Evolutionary conservation across 1,140 invertebrate species (phyloP), one percentile per base, ranked within the genome.

Genomic region (Anastatus disparis): DNA sequence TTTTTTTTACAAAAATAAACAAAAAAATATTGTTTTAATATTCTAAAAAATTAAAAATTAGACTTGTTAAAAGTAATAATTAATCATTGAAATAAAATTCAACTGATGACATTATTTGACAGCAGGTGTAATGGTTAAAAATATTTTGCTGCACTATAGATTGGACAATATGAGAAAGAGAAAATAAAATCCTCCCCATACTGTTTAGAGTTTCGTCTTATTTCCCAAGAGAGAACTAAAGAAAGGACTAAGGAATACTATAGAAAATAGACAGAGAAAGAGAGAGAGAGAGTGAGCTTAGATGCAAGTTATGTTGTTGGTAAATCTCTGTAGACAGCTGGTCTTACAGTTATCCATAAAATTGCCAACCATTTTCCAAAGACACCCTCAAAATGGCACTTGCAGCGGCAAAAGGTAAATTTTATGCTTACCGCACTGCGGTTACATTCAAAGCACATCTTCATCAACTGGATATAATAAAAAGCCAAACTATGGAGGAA

Each of bases 181-280:
- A 29, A 38, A 27, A 17, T 26, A 61, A 61, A 40, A 61, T 15
- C 40, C 15, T 38, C 13, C n/a, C n/a, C n/a, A 44, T 9, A 6
- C 4, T 10, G 31, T 10, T 38, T 61, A 53, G 71, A 68, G 68
- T 78, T 66, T 72, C 74, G 70, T 69, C 66, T 77, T 78, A 72
- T 74, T 70, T 75, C 75, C 71, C 69, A 69, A 42, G 75, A 76
- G 71, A 59, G 73, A 52, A 76, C 65, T 70, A 58, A 62, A 66
- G 72, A 66, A 69, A 50, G 56, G 38, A 50, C 26, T 61, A 17
- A 46, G 53, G 20, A 64, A 31, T 35, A 52, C 15, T 35, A 35
- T 17, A 59, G 31, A 44, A 20, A 22, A 52, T 13, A 38, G 31
- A 40, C 17, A 61, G 29, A 40, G 64, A 40, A 22, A 62, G 10